These are phyloP conservation scores for Deladenus siricidicola DNA, from an alignment of 2,888 invertebrate genomes.

Conservation along the genomic window DNA sequence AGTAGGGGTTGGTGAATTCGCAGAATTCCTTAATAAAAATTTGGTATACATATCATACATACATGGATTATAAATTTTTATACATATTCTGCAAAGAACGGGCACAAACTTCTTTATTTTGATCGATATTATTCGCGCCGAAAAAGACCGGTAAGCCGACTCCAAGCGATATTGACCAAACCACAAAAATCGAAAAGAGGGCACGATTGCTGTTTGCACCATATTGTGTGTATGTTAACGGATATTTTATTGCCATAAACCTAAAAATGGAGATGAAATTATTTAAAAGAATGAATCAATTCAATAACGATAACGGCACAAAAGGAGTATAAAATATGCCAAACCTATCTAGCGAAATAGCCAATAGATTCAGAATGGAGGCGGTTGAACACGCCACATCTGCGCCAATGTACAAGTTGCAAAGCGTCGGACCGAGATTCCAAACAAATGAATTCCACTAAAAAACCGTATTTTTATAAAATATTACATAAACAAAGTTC, in stretches of 20 bases:
- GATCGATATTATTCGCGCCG: slow-evolving; percentile 62
- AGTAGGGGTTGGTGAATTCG: slow-evolving; percentile 93
- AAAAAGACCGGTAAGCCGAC: slow-evolving; percentile 92
- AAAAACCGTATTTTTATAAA: slow-evolving; percentile 18
- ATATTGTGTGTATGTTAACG: slow-evolving; percentile 50
- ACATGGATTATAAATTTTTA: background rate
- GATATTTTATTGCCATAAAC: slow-evolving; percentile 47
- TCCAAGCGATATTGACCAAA: slow-evolving; percentile 88
- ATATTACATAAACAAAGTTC: no score
- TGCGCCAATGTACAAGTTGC: slow-evolving; percentile 94
- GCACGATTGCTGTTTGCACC: slow-evolving; percentile 61
- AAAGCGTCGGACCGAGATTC: slow-evolving; percentile 80
- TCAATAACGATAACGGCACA: slow-evolving; percentile 55
- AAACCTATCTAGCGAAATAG: slow-evolving; percentile 81
- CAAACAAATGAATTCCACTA: slow-evolving; percentile 60
- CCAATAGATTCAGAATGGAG: slow-evolving; percentile 92
- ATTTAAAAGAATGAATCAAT: background rate
- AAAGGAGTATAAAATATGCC: slow-evolving; percentile 30
- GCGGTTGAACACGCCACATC: slow-evolving; percentile 95
- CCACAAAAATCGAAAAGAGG: slow-evolving; percentile 83
- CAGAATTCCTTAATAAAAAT: slow-evolving; percentile 60
- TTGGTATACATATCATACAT: background rate
- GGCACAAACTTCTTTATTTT: background rate
- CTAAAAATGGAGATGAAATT: slow-evolving; percentile 7
- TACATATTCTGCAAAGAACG: background rate